These are phyloP conservation scores for Tragelaphus scriptus DNA, from an alignment of 2,113 vertebrate genomes.

Conservation along the genomic window DNA sequence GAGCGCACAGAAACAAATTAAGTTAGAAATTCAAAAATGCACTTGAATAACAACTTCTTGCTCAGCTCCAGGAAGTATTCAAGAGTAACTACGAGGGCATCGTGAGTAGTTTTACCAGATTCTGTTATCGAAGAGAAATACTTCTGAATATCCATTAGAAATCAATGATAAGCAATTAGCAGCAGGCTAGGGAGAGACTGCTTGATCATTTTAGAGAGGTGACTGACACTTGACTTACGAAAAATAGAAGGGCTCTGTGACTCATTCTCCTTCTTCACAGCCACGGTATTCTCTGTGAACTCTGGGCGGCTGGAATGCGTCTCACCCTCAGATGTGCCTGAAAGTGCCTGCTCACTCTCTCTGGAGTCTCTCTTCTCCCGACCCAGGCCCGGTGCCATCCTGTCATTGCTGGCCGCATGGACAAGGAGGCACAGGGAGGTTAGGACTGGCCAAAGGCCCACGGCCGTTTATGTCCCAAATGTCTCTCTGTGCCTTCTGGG, in stretches of 20 bases:
- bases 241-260: neutral
- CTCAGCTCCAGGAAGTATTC: neutral
- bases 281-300: neutral
- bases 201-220: neutral
- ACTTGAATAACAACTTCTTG: fast-evolving
- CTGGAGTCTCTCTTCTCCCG: fast-evolving
- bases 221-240: neutral
- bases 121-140: neutral
- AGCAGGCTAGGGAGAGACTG: neutral
- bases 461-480: too few relatives aligned
- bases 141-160: neutral
- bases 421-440: neutral
- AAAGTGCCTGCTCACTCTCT: fast-evolving
- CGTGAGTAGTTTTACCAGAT: neutral
- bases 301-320: fast-evolving
- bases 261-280: too few relatives aligned
- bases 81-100: fast-evolving
- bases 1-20: neutral
- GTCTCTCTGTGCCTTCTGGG: neutral
- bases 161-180: too few relatives aligned
- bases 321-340: neutral
- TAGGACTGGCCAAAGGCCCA: neutral
- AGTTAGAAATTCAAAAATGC: neutral
- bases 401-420: fast-evolving
- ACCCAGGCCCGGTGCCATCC: fast-evolving